Base-by-base conservation (phyloP, 2,797 vertebrate genomes). In the Pteropus rufus region DNA sequence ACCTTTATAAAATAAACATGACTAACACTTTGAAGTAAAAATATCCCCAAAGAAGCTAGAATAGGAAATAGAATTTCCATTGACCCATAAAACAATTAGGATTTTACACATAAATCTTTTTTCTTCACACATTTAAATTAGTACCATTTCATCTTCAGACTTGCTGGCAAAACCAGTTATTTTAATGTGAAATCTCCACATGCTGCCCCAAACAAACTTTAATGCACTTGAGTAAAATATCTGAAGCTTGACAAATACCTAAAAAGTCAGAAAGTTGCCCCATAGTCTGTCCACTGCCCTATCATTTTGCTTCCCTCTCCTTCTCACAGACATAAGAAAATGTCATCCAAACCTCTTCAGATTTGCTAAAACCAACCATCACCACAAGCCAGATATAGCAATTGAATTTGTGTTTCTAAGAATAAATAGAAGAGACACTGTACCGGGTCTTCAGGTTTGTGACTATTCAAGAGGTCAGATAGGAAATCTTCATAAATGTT, bases 391-490 rank as follows among this genome's bases (percentile, higher is more conserved):
- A 93, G 58, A 93, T 85, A 44, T 39, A 73, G 65, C 26, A 44
- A 92, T 0, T 4, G 46, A 92, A 82, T 24, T 16, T 60, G 10
- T 39, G 21, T 87, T 97, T 95, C 77, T 82, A 54, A 70, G 67
- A 95, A 88, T 91, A 93, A 96, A 75, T 11, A 93, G 44, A 94
- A 93, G 56, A 93, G 86, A 52, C 89, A 97, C 97, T 98, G 98
- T 98, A 99, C 99, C 88, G 93, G 97, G 93, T 99, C 99, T 97
- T 99, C 99, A 89, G 98, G 98, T 97, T 99, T 99, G 88, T 99
- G 99, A 97, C 97, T 98, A 83, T 95, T 98, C 94, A 98, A 97
- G 97, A 98, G 97, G 95, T 99, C 99, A 14, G 98, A 98, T 29
- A 99, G 98, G 72, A 99, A 98, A 97, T 99, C 99, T 75, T 99